Evolutionary conservation across 2,888 invertebrate species (phyloP).

Genomic region (Gymnosoma rotundatum): DNA sequence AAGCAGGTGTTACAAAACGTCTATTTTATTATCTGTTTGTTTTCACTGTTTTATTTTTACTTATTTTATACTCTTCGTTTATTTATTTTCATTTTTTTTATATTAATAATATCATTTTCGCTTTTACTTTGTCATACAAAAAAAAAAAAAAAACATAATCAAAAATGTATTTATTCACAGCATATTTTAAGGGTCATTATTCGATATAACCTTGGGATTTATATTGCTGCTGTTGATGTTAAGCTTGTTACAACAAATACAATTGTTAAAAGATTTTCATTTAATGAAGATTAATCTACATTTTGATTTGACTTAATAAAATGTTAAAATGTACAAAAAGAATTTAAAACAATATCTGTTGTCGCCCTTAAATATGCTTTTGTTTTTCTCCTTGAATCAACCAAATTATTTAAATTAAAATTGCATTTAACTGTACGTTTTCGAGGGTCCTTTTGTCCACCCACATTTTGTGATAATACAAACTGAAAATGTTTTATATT

Average conservation of each 20-base stretch:
- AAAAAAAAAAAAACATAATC: background rate
- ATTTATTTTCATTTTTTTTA: too few species aligned
- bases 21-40: background rate
- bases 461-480: too few species aligned
- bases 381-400: conserved; percentile 4
- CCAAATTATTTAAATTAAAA: background rate
- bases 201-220: conserved; percentile 35
- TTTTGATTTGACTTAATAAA: conserved; percentile 21
- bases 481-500: too few species aligned
- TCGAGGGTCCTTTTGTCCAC: too few species aligned
- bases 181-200: conserved; percentile 43
- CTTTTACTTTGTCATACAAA: background rate
- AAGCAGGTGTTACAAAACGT: conserved; percentile 1
- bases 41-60: background rate
- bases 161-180: conserved; percentile 15
- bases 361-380: conserved; percentile 32
- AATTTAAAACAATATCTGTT: background rate
- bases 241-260: conserved; percentile 21
- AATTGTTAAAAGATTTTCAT: conserved; percentile 27
- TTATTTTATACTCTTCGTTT: too few species aligned
- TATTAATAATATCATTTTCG: too few species aligned
- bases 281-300: conserved; percentile 54
- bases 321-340: conserved; percentile 14
- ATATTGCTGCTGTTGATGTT: conserved; percentile 18
- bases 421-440: too few species aligned